Evolutionary conservation across 1,140 invertebrate species (phyloP).

Genomic region (Drosophila pachea): DNA sequence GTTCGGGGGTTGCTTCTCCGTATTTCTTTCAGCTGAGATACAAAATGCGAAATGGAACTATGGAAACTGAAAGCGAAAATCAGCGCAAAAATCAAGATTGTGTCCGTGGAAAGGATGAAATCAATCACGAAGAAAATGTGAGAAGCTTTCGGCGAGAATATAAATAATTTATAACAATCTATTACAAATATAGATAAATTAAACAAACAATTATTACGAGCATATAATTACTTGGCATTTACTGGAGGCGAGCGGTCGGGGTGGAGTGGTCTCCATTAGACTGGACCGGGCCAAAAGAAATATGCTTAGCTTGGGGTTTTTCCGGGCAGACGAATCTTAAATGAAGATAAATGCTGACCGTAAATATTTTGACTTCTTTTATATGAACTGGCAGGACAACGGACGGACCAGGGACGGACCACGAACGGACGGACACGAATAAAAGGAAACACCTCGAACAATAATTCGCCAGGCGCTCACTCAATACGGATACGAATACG

Average conservation of each 20-base stretch:
- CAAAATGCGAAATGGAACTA: not conserved
- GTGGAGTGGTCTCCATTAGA: not conserved
- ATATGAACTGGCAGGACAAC: not conserved
- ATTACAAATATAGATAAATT: not conserved
- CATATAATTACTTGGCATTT: constrained; percentile 15
- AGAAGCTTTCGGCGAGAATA: not conserved
- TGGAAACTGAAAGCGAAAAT: no score
- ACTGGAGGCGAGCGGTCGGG: no score
- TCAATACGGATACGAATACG: no score
- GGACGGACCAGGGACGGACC: not conserved
- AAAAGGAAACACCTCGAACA: constrained; percentile 37
- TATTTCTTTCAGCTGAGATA: constrained; percentile 3
- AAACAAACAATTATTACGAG: constrained; percentile 1
- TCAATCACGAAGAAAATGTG: no score
- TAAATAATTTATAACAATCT: not conserved
- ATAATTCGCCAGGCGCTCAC: constrained; percentile 37
- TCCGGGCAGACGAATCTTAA: constrained; percentile 21
- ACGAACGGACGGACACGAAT: constrained; percentile 28
- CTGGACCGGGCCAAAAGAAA: not conserved
- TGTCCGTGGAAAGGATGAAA: no score
- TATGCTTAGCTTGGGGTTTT: constrained; percentile 22
- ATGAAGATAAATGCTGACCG: constrained; percentile 72
- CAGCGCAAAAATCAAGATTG: no score
- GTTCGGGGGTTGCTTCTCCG: constrained; percentile 8
- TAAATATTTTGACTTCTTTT: constrained; percentile 72